Evolutionary conservation across 2,797 vertebrate genomes (phyloP).

Genomic region (Dendrocincla fuliginosa): DNA sequence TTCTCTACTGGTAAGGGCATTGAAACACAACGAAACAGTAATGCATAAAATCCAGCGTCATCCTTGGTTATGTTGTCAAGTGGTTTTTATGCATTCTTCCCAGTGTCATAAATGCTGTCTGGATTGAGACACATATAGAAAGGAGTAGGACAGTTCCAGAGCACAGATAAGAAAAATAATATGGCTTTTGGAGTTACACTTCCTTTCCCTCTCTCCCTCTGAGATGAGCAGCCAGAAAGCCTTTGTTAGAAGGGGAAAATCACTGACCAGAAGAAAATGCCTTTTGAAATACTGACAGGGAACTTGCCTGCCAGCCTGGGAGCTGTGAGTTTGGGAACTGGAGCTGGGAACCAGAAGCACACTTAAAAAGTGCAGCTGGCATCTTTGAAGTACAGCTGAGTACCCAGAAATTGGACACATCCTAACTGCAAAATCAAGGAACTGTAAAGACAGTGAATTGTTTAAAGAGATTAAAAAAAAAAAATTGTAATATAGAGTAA

Average conservation of each 20-base stretch:
- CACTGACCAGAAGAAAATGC: not conserved
- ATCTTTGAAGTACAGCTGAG: not conserved
- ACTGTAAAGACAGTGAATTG: rapidly evolving
- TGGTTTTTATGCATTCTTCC: not conserved
- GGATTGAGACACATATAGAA: not conserved
- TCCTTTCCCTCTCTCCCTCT: not conserved
- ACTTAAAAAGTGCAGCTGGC: not conserved
- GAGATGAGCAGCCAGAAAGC: not conserved
- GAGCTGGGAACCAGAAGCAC: not conserved
- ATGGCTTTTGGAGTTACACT: not conserved
- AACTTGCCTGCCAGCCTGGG: not conserved
- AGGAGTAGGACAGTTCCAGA: not conserved
- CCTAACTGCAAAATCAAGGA: not conserved
- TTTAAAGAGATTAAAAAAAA: not conserved
- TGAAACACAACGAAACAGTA: not conserved
- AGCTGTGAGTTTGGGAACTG: not conserved
- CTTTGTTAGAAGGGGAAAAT: not conserved
- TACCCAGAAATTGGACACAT: not conserved
- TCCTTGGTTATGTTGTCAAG: not conserved
- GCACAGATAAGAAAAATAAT: not conserved
- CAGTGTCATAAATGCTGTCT: not conserved
- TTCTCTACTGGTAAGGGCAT: not conserved
- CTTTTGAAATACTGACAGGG: not conserved
- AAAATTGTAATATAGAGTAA: not conserved
- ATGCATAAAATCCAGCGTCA: not conserved